Percentiles rank a stretch among this genome's conserved stretches.
These are phyloP conservation scores for Aspidiotus rigidus DNA, from an alignment of 2,888 invertebrate genomes.

Conservation along the genomic window DNA sequence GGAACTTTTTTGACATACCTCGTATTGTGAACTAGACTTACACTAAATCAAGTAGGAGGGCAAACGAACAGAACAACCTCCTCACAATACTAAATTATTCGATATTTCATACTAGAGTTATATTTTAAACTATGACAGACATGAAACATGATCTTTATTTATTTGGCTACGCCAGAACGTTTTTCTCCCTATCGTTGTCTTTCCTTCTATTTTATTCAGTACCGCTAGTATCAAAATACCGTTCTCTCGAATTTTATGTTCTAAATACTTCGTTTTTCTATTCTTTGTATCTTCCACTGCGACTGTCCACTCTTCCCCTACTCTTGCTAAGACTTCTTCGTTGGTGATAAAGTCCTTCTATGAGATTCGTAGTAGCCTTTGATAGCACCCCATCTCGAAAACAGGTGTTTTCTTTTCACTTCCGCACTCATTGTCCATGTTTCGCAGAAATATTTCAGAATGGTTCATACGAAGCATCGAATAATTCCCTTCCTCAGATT, in stretches of 20 bases:
- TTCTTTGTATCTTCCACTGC: neutral
- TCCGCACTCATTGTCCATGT: constrained; percentile 9
- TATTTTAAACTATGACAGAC: too few relatives aligned
- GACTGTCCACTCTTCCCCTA: neutral
- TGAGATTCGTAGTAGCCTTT: neutral
- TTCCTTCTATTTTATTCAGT: constrained; percentile 1
- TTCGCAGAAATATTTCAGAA: constrained; percentile 2
- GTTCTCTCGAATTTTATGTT: constrained; percentile 4
- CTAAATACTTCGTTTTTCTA: neutral
- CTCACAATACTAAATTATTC: too few relatives aligned
- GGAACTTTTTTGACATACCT: too few relatives aligned
- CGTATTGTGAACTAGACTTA: too few relatives aligned
- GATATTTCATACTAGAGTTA: too few relatives aligned
- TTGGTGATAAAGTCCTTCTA: neutral
- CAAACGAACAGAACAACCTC: too few relatives aligned
- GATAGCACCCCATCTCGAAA: constrained; percentile 5
- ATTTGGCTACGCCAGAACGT: too few relatives aligned
- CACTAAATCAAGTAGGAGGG: too few relatives aligned
- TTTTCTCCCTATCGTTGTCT: neutral
- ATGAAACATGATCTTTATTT: too few relatives aligned
- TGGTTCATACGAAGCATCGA: neutral
- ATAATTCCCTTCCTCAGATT: neutral
- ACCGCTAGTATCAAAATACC: neutral
- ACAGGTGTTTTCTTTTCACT: neutral
- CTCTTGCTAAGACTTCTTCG: constrained; percentile 1